Evolutionary conservation across 2,113 vertebrate species (phyloP), one percentile per base, ranked within the genome.

Genomic region (Melanerpes aurifrons): DNA sequence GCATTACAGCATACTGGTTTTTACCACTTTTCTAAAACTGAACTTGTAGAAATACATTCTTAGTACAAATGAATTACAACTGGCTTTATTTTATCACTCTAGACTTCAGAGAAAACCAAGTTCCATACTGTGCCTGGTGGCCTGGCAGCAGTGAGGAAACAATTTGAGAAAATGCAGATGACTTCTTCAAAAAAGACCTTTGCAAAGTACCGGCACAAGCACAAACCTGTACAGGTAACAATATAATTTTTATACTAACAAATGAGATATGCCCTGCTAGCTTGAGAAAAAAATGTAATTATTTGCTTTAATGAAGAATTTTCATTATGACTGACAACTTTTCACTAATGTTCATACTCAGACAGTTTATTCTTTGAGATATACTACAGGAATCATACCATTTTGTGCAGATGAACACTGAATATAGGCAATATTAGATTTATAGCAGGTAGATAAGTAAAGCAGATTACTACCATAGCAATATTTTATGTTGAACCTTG

Each of bases 121-220:
- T 97, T 98, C 89, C 98, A 98, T 91, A 98, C 98, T 47, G 97
- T 99, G 96, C 98, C 99, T 87, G 99, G 98, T 91, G 99, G 99
- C 91, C 95, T 99, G 82, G 98, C 98, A 96, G 98, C 98, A 64
- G 97, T 99, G 96, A 99, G 98, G 94, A 98, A 98, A 97, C 99
- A 98, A 79, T 99, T 99, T 69, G 99, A 99, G 94, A 98, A 96
- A 94, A 98, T 98, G 62, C 96, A 97, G 97, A 97, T 91, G 81
- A 96, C 97, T 70, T 97, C 98, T 82, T 97, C 98, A 64, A 96
- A 91, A 87, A 98, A 98, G 89, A 96, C 89, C 56, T 98, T 98
- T 95, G 97, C 98, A 97, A 98, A 98, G 87, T 96, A 98, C 88
- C 98, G 98, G 47, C 97, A 97, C 48, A 98, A 98, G 63, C 98